phyloP scores from a whole-genome alignment of 2,797 vertebrate genomes.

The Microcaecilia unicolor region DNA sequence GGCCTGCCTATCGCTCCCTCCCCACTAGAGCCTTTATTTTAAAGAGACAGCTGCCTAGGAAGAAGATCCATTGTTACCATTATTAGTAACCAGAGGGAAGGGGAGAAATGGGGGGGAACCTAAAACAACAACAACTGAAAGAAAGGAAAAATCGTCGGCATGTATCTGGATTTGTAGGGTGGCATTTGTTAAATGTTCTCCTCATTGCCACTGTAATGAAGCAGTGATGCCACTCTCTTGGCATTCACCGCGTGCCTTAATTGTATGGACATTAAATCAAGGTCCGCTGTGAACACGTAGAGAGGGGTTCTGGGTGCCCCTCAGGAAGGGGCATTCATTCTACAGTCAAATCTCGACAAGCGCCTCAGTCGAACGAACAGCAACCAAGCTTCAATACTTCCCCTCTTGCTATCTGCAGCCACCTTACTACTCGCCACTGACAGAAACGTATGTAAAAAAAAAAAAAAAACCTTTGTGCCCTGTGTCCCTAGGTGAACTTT shows the following conservation, averaged over 20 bases:
- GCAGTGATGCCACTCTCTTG: conserved; percentile 51
- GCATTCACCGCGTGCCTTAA: conserved; percentile 64
- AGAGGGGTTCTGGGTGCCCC: conserved; percentile 65
- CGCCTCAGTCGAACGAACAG: too few species aligned
- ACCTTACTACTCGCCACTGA: too few species aligned
- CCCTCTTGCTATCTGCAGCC: not conserved
- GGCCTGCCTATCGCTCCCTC: not conserved
- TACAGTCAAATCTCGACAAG: too few species aligned
- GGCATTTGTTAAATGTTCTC: too few species aligned
- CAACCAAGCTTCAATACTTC: conserved; percentile 3
- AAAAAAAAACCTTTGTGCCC: too few species aligned
- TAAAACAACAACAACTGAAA: too few species aligned
- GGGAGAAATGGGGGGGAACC: too few species aligned
- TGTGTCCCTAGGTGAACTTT: too few species aligned
- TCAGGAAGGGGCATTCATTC: too few species aligned
- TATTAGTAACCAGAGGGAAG: conserved; percentile 36
- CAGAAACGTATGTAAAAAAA: too few species aligned
- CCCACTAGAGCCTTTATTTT: too few species aligned
- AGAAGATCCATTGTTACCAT: conserved; percentile 40
- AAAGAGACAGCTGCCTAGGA: conserved; percentile 29
- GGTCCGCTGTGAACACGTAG: conserved; percentile 89
- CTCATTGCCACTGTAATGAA: conserved; percentile 57
- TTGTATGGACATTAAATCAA: conserved; percentile 80
- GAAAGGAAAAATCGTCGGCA: conserved; percentile 1
- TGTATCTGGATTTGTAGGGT: conserved; percentile 2